Base-by-base conservation (phyloP, 2,888 invertebrate genomes). In the Mantis religiosa region DNA sequence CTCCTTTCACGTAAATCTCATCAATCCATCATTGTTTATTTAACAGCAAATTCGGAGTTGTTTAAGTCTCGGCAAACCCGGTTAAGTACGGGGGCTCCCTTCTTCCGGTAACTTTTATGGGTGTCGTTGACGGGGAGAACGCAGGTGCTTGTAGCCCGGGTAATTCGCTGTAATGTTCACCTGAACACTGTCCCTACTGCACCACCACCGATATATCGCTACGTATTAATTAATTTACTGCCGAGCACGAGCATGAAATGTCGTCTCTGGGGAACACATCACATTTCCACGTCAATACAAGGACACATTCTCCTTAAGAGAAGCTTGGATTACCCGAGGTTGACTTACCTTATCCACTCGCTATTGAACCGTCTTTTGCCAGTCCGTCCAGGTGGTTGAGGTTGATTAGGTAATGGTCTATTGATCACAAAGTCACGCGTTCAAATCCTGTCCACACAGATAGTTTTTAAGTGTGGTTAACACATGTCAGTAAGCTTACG, bases 91-190 rank as follows among this genome's bases (percentile, higher is more conserved):
- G 41, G 41, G 12, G 41, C 41, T 41, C 41, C 41, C 41, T 41
- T 41, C 41, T 41, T 41, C 34, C 20, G 25, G 54, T 71, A 71
- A 71, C 54, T 71, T 71, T 71, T 71, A 71, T 71, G 54, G 54
- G 20, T 20, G 54, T 54, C 54, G 54, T 20, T 83, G 3, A 28
- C 28, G 14, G 28, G 83, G 87, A 82, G 82, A 83, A 34, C 85
- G 85, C 88, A 88, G 88, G 88, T 88, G 88, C 81, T 71, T 81
- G 30, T 20, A 28, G 27, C 28, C 34, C 27, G 30, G 27, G 87
- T 84, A 88, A 85, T 88, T 85, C 81, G 85, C 88, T 54, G 71
- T 88, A 88, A 88, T 85, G 88, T 84, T 84, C 88, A 83, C 83
- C 83, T 85, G 85, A 85, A 41, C 85, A 27, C 20, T 34, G 34